These are phyloP conservation scores for Peromyscus eremicus DNA, from an alignment of 2,797 vertebrate genomes.

Conservation along the genomic window DNA sequence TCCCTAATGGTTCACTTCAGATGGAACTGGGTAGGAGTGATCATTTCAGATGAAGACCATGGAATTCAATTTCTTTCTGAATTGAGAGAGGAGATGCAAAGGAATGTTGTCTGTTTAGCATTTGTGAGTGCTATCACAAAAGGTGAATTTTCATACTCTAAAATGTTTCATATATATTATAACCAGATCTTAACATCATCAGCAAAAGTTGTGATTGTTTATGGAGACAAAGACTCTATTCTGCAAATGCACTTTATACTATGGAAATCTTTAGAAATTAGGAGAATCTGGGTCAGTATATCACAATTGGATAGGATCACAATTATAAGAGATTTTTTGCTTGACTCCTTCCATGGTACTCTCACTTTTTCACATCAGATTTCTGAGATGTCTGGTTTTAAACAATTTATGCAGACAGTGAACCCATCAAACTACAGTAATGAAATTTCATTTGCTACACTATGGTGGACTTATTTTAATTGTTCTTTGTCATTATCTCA, in stretches of 20 bases:
- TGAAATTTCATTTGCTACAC: not conserved
- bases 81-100: not conserved
- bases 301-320: not conserved
- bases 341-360: not conserved
- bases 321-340: not conserved
- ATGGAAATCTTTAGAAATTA: not conserved
- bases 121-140: not conserved
- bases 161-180: too few species aligned
- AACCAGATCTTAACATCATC: too few species aligned
- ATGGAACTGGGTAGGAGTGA: not conserved
- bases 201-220: not conserved
- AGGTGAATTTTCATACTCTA: too few species aligned
- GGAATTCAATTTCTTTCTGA: not conserved
- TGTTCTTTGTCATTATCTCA: not conserved
- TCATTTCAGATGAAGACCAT: not conserved
- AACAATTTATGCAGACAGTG: not conserved
- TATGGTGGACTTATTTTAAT: not conserved
- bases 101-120: not conserved
- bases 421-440: not conserved
- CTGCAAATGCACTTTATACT: rapidly evolving
- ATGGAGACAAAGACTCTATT: not conserved
- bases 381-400: not conserved
- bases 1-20: not conserved
- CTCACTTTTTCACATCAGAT: not conserved
- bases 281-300: not conserved